phyloP scores from a whole-genome alignment of 2,113 vertebrate species.

The Toxostoma redivivum region DNA sequence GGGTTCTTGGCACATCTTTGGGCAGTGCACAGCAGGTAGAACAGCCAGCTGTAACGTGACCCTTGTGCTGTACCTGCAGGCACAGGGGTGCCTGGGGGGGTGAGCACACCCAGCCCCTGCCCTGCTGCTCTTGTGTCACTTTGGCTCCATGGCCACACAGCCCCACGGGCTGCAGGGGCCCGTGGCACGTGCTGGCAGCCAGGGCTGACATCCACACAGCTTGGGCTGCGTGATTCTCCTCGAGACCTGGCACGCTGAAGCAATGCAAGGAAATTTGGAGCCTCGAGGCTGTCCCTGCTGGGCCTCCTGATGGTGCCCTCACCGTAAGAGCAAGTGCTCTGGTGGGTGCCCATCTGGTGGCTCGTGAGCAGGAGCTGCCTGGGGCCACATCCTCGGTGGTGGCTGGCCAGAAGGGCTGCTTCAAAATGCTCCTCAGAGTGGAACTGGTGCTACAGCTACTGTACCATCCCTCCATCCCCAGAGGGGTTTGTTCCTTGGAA shows the following conservation, averaged over 20 bases:
- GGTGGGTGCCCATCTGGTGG: neutral
- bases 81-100: neutral
- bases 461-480: neutral
- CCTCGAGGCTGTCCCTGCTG: neutral
- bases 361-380: neutral
- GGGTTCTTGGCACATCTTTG: neutral
- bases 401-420: neutral
- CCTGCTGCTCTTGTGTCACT: neutral
- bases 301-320: neutral
- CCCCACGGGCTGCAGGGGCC: neutral
- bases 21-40: neutral
- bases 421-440: neutral
- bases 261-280: neutral
- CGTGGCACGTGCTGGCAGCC: neutral
- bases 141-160: neutral
- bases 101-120: neutral
- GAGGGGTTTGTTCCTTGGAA: neutral
- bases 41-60: neutral
- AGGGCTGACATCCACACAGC: neutral
- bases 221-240: neutral
- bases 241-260: accelerated
- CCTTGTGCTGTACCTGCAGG: neutral
- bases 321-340: accelerated
- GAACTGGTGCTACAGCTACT: neutral
- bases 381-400: accelerated